These are phyloP conservation scores for Chironomus tepperi DNA, from an alignment of 1,140 invertebrate genomes.

Conservation along the genomic window DNA sequence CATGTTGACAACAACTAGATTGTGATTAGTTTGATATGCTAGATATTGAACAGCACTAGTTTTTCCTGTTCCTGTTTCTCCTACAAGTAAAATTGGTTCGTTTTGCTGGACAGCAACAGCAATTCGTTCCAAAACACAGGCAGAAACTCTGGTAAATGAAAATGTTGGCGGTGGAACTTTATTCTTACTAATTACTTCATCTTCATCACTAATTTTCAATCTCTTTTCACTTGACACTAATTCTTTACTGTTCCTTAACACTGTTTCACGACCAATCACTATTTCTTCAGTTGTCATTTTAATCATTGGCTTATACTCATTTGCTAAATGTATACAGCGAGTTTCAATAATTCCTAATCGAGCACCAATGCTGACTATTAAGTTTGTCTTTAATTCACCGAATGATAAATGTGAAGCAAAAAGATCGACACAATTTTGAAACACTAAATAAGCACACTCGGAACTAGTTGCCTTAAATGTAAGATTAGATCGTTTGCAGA, in stretches of 20 bases:
- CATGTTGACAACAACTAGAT: constrained; percentile 95
- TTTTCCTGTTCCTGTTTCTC: constrained; percentile 98
- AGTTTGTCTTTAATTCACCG: constrained; percentile 51
- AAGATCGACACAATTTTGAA: constrained; percentile 86
- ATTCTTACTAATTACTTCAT: constrained; percentile 5
- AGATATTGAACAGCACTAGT: constrained; percentile 94
- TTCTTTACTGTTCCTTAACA: constrained; percentile 35
- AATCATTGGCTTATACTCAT: constrained; percentile 69
- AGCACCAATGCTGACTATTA: constrained; percentile 67
- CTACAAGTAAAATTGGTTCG: constrained; percentile 91
- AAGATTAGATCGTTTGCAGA: constrained; percentile 68
- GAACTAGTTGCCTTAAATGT: constrained; percentile 66
- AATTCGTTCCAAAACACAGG: constrained; percentile 78
- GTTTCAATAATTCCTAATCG: constrained; percentile 73
- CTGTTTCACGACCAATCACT: constrained; percentile 47
- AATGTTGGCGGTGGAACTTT: constrained; percentile 47
- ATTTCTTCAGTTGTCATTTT: constrained; percentile 42
- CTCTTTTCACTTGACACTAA: background rate
- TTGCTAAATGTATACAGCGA: constrained; percentile 72
- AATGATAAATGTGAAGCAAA: constrained; percentile 56
- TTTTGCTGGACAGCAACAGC: constrained; percentile 68
- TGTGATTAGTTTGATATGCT: constrained; percentile 71
- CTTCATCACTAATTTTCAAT: background rate
- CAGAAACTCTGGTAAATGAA: constrained; percentile 70
- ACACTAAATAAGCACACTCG: constrained; percentile 64